Conservation (phyloP, 2,888 invertebrate species). For the Drosophila longiperda region DNA sequence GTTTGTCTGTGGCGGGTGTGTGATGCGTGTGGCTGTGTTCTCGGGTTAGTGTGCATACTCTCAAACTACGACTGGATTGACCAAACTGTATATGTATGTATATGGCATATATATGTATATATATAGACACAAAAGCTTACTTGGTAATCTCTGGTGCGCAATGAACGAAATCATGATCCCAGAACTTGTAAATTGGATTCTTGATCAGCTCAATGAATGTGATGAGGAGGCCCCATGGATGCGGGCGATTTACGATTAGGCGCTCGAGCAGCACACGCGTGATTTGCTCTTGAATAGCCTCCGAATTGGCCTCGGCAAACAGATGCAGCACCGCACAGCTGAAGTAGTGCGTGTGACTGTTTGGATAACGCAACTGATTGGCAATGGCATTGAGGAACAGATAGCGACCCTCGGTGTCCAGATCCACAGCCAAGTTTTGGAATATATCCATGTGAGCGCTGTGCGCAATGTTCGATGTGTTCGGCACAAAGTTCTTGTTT, state of each 20-base stretch:
- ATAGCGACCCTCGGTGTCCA: conserved; percentile 98
- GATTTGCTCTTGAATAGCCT: conserved; percentile 99
- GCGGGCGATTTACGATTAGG: conserved; percentile 98
- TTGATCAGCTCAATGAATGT: conserved; percentile 99
- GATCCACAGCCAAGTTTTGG: conserved; percentile 98
- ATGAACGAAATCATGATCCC: conserved; percentile 99
- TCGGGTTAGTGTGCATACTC: conserved; percentile 1
- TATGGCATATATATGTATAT: background rate
- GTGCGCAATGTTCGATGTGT: conserved; percentile 99
- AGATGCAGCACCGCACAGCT: conserved; percentile 98
- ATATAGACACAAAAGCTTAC: conserved; percentile 87
- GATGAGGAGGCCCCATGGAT: conserved; percentile 99
- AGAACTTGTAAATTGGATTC: conserved; percentile 99
- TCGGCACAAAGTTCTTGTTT: conserved; percentile 95
- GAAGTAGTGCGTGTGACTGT: conserved; percentile 99
- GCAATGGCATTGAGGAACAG: conserved; percentile 99
- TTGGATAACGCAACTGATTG: conserved; percentile 99
- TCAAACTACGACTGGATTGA: conserved; percentile 8
- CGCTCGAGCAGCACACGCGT: conserved; percentile 98
- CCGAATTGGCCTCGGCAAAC: conserved; percentile 98
- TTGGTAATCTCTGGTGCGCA: conserved; percentile 99
- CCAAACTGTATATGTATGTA: background rate
- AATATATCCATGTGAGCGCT: conserved; percentile 99
- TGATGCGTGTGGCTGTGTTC: background rate
- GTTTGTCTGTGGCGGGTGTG: conserved; percentile 1